Percentiles rank a stretch among this genome's conserved stretches.
Evolutionary conservation across 2,113 vertebrate genomes (phyloP).

Genomic region (Leucopsar rothschildi): DNA sequence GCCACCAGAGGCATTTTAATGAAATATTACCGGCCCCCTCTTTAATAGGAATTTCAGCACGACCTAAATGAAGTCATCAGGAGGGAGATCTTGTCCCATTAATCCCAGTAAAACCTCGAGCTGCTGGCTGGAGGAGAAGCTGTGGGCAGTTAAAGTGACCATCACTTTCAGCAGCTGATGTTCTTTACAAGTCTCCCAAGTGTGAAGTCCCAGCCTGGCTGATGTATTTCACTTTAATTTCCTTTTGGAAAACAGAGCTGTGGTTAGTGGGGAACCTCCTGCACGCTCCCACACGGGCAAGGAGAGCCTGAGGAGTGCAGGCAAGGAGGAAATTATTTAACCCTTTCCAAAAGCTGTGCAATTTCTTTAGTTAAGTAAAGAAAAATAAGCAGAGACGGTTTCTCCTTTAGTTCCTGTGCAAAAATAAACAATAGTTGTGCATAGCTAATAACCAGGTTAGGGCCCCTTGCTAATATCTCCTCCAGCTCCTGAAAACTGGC

Average conservation of each 20-base stretch:
- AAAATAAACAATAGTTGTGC: conserved; percentile 47
- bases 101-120: conserved; percentile 71
- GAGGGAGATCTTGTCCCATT: conserved; percentile 68
- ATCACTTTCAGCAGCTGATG: conserved; percentile 69
- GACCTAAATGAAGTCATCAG: conserved; percentile 56
- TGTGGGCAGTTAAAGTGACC: conserved; percentile 68
- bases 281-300: not conserved
- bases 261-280: conserved; percentile 65
- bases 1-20: conserved; percentile 60
- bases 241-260: conserved; percentile 73
- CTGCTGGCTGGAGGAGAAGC: conserved; percentile 72
- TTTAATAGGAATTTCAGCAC: conserved; percentile 66
- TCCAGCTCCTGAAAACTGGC: not conserved
- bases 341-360: conserved; percentile 67
- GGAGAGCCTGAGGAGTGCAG: conserved; percentile 29
- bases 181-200: conserved; percentile 68
- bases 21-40: conserved; percentile 58
- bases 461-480: conserved; percentile 29
- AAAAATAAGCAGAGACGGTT: conserved; percentile 57
- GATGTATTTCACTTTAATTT: conserved; percentile 81
- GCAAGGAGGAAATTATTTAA: conserved; percentile 78
- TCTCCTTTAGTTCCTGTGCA: conserved; percentile 55
- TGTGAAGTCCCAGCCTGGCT: conserved; percentile 75
- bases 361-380: conserved; percentile 60
- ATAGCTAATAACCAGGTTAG: conserved; percentile 30